Evolutionary conservation across 2,797 vertebrate species (phyloP), one percentile per base, ranked within the genome.

Genomic region (Cirrhinus mrigala): DNA sequence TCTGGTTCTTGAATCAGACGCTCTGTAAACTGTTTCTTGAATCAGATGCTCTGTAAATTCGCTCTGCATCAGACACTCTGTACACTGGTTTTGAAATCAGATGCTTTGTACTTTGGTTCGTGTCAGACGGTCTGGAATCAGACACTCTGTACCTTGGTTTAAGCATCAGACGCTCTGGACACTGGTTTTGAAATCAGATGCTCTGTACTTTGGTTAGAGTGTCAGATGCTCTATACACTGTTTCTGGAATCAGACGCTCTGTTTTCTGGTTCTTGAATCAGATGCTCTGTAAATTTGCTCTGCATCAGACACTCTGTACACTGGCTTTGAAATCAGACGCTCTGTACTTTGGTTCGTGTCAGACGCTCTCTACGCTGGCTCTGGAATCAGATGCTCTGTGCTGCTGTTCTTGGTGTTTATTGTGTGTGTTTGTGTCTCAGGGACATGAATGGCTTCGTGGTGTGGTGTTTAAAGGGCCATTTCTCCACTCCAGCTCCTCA

Each of bases 381-480:
- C 6, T 54, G 0, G 52, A 18, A 7, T 20, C 6, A 54, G 52
- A 54, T 2, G 6, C 18, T 8, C 18, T 64, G 54, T 33, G 40
- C 10, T 18, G 66, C 58, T 62, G 44, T 68, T 58, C 54, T 29
- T 64, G 12, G 15, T 66, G 27, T 3, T 66, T 66, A 64, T 10
- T 79, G 79, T 46, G 46, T 69, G 33, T 87, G 50, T 89, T 24
- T 87, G 66, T 89, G 24, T 79, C 52, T 4, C 91, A 98, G 98
- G 88, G 98, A 98, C 85, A 93, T 97, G 79, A 92, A 96, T 0
- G 94, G 95, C 48, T 97, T 96, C 4, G 96, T 97, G 60, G 56
- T 99, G 68, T 99, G 97, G 97, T 97, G 95, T 92, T 95, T 92
- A 89, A 98, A 97, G 84, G 96, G 95, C 1, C 87, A 90, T 1